Conservation (phyloP, 2,113 vertebrate genomes). For the Callipepla squamata region DNA sequence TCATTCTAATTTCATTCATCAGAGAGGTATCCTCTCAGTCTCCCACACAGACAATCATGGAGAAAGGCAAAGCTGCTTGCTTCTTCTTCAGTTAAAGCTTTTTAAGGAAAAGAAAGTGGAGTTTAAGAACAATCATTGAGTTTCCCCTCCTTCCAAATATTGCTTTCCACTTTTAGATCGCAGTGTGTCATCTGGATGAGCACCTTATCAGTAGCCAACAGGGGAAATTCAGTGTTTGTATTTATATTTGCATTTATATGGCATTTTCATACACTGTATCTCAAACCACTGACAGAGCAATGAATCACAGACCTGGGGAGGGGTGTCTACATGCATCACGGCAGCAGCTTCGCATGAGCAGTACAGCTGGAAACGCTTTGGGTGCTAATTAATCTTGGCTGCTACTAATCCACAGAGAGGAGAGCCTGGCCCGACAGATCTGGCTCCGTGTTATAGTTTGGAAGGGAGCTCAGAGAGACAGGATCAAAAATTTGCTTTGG, state of each 20-base stretch:
- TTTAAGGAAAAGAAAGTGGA: constrained; percentile 3
- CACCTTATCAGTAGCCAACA: constrained; percentile 81
- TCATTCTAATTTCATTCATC: constrained; percentile 59
- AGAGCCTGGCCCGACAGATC: constrained; percentile 19
- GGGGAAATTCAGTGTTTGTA: constrained; percentile 73
- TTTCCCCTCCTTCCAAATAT: constrained; percentile 36
- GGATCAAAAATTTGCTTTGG: neutral
- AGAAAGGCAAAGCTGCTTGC: neutral
- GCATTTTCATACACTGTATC: constrained; percentile 78
- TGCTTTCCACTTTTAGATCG: constrained; percentile 76
- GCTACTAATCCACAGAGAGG: constrained; percentile 61
- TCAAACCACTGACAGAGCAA: constrained; percentile 78
- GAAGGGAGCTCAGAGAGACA: neutral
- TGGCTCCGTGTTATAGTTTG: neutral
- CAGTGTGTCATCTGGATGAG: constrained; percentile 77
- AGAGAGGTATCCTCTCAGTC: neutral
- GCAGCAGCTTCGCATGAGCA: constrained; percentile 13
- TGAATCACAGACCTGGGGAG: constrained; percentile 77
- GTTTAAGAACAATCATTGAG: constrained; percentile 44
- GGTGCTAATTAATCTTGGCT: constrained; percentile 78
- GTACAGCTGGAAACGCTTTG: constrained; percentile 21
- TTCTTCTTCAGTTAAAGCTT: constrained; percentile 2
- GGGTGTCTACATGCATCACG: constrained; percentile 44
- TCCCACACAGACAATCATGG: neutral
- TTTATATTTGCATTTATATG: constrained; percentile 85